These are phyloP conservation scores for Phyllotreta striolata DNA, from an alignment of 2,888 invertebrate genomes.

Conservation along the genomic window DNA sequence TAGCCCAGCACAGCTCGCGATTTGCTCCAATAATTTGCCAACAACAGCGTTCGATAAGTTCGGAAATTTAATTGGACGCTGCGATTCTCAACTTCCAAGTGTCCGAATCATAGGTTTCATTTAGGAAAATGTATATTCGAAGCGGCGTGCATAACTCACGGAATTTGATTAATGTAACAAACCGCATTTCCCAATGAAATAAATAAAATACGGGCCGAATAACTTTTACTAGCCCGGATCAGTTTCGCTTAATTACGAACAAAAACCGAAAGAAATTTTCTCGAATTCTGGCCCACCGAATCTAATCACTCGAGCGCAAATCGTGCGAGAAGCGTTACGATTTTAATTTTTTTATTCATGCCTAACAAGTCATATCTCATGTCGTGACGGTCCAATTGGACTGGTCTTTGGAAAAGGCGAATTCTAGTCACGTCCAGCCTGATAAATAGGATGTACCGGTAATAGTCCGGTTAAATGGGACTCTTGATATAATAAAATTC, in stretches of 20 bases:
- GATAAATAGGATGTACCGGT: conserved; percentile 12
- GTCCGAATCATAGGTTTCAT: no score
- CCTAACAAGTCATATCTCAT: conserved; percentile 15
- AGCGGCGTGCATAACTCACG: no score
- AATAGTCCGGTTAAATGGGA: conserved; percentile 1
- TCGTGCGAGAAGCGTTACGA: conserved; percentile 14
- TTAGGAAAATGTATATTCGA: no score
- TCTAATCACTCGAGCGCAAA: conserved; percentile 9
- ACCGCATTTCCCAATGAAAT: no score
- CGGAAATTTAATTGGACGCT: no score
- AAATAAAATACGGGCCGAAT: no score
- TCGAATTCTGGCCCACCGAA: conserved; percentile 1
- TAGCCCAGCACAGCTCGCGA: no score
- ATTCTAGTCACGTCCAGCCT: conserved; percentile 12
- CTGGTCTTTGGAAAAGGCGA: conserved; percentile 2
- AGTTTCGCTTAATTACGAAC: conserved; percentile 7
- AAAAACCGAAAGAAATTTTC: conserved; percentile 3
- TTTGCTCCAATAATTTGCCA: no score
- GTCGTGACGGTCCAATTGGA: conserved; percentile 17
- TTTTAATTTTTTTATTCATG: conserved; percentile 13
- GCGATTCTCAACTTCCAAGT: no score
- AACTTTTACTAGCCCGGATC: neutral
- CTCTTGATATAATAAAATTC: no score
- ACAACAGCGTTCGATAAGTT: no score
- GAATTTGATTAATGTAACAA: no score